Conservation (phyloP, 2,113 vertebrate genomes). For the Neopipo cinnamomea region DNA sequence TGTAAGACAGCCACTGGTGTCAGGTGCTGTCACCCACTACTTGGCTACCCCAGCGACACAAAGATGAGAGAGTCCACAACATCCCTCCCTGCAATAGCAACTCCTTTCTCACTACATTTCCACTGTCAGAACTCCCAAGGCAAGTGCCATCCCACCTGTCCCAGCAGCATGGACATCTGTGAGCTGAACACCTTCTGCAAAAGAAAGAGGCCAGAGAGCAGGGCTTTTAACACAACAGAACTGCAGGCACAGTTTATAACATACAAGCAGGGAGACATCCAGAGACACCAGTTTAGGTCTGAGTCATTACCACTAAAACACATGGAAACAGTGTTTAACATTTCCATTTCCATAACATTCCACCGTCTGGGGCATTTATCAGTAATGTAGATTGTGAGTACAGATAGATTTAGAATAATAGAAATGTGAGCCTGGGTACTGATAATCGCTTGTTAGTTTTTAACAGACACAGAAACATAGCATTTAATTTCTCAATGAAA, state of each 20-base stretch:
- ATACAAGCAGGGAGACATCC: background rate
- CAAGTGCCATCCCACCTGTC: background rate
- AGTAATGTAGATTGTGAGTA: background rate
- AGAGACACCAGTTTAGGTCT: background rate
- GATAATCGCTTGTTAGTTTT: slow-evolving; percentile 17
- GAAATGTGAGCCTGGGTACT: background rate
- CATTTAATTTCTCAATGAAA: slow-evolving; percentile 9
- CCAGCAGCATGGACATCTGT: rapidly evolving
- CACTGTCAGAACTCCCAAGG: background rate
- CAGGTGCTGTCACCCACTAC: background rate
- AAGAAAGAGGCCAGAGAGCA: background rate
- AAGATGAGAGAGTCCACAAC: background rate
- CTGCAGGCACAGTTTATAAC: background rate
- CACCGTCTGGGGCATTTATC: slow-evolving; percentile 17
- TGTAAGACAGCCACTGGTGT: background rate
- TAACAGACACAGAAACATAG: background rate
- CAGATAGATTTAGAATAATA: background rate
- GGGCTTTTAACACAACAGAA: background rate
- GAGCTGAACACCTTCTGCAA: background rate
- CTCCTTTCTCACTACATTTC: background rate
- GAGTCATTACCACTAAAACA: slow-evolving; percentile 23
- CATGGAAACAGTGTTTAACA: slow-evolving; percentile 7
- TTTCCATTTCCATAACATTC: slow-evolving; percentile 4
- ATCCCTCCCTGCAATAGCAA: background rate
- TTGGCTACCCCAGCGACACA: background rate